Evolutionary conservation across 2,113 vertebrate species (phyloP).

Genomic region (Brienomyrus brachyistius): DNA sequence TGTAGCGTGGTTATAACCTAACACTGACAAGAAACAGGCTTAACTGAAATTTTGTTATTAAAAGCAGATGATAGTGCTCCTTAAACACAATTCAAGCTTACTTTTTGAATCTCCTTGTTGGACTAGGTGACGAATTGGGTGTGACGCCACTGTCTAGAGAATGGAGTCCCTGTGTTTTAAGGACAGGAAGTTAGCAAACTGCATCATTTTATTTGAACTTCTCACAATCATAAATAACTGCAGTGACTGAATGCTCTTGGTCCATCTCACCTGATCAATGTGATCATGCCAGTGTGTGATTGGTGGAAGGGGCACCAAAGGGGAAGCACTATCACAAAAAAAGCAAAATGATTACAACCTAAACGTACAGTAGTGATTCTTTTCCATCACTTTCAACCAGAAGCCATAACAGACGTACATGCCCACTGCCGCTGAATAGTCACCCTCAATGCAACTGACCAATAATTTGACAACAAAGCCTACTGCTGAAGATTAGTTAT

Average conservation of each 20-base stretch:
- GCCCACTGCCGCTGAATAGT: not conserved
- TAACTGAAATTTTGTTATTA: not conserved
- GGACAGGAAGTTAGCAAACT: not conserved
- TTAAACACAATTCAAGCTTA: slow-evolving; percentile 18
- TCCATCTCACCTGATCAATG: slow-evolving; percentile 46
- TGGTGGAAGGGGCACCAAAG: slow-evolving; percentile 46
- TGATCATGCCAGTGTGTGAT: slow-evolving; percentile 53
- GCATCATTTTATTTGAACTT: not conserved
- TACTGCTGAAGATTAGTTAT: not conserved
- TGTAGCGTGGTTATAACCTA: not conserved
- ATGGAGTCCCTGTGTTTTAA: slow-evolving; percentile 48
- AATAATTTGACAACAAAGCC: not conserved
- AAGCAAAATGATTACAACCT: not conserved
- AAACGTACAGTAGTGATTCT: not conserved
- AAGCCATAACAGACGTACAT: not conserved
- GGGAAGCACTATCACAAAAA: slow-evolving; percentile 46
- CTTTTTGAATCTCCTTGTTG: slow-evolving; percentile 62
- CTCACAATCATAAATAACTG: not conserved
- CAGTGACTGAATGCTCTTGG: not conserved
- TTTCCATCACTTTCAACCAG: not conserved
- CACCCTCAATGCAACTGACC: not conserved
- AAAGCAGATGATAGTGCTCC: not conserved
- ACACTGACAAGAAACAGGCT: not conserved
- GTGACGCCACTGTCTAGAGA: slow-evolving; percentile 62
- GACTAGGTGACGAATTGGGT: slow-evolving; percentile 68